Evolutionary conservation across 2,113 vertebrate species (phyloP).

Genomic region (Platysteira castanea): DNA sequence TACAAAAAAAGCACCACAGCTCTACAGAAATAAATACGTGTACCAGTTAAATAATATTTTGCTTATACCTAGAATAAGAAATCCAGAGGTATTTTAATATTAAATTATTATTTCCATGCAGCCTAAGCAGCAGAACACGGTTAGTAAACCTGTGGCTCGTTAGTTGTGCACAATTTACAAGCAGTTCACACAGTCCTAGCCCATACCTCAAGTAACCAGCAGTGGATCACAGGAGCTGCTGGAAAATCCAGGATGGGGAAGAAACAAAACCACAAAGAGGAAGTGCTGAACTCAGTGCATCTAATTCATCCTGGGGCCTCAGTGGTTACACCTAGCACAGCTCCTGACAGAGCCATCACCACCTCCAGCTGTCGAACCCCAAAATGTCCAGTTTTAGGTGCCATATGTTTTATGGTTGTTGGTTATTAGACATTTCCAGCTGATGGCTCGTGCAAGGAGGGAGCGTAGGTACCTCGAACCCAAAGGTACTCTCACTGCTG

Average conservation of each 20-base stretch:
- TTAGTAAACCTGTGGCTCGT: background rate
- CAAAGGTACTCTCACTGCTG: background rate
- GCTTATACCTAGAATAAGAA: background rate
- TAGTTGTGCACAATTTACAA: background rate
- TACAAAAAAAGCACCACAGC: background rate
- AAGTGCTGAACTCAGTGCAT: background rate
- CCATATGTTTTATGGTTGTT: fast-evolving
- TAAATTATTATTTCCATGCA: background rate
- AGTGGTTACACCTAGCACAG: fast-evolving
- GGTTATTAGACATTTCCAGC: background rate
- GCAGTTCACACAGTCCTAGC: background rate
- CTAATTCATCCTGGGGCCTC: background rate
- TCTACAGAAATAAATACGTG: background rate
- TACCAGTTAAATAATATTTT: background rate
- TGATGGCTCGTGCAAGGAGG: background rate
- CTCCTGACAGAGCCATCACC: background rate
- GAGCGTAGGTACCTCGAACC: fast-evolving
- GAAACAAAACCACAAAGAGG: background rate
- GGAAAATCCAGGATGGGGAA: background rate
- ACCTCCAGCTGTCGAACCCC: too few species aligned
- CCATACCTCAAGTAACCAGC: fast-evolving
- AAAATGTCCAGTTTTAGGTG: background rate
- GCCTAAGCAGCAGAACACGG: background rate
- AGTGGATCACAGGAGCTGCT: background rate
- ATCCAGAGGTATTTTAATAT: background rate